phyloP scores from a whole-genome alignment of 1,140 invertebrate genomes.

The Plodia interpunctella region DNA sequence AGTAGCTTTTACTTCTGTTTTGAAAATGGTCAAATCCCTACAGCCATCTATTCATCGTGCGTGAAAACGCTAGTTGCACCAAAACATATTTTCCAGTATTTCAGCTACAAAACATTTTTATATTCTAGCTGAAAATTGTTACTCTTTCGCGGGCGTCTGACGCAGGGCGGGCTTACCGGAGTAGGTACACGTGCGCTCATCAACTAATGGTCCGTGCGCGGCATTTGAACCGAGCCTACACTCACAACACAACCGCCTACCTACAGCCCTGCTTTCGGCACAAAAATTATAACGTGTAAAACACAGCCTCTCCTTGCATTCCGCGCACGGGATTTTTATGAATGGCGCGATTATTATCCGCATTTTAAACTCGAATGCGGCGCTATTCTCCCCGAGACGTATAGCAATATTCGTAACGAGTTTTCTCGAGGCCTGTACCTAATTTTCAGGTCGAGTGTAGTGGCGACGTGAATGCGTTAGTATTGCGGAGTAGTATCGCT shows the following conservation, averaged over 20 bases:
- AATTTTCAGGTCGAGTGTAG: constrained; percentile 62
- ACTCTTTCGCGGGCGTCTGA: constrained; percentile 45
- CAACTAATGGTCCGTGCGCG: constrained; percentile 75
- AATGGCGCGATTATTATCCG: constrained; percentile 74
- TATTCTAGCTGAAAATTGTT: constrained; percentile 71
- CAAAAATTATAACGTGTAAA: constrained; percentile 75
- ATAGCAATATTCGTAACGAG: constrained; percentile 75
- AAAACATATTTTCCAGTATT: constrained; percentile 62
- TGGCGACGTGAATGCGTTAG: constrained; percentile 29
- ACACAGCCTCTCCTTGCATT: constrained; percentile 71
- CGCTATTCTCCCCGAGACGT: constrained; percentile 68
- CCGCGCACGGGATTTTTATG: constrained; percentile 73
- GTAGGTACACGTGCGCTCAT: constrained; percentile 65
- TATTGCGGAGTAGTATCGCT: constrained; percentile 31
- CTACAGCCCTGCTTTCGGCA: constrained; percentile 65
- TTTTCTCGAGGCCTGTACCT: constrained; percentile 69
- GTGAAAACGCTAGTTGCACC: constrained; percentile 66
- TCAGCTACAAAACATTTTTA: constrained; percentile 71
- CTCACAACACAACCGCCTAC: constrained; percentile 66
- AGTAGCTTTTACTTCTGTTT: neutral
- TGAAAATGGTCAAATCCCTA: neutral
- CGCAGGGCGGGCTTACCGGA: constrained; percentile 44
- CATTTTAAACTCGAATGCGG: constrained; percentile 75
- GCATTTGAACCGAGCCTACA: constrained; percentile 74
- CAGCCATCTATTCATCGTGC: constrained; percentile 49